Conservation (phyloP, 2,888 invertebrate species). For the Lycophotia porphyrea region DNA sequence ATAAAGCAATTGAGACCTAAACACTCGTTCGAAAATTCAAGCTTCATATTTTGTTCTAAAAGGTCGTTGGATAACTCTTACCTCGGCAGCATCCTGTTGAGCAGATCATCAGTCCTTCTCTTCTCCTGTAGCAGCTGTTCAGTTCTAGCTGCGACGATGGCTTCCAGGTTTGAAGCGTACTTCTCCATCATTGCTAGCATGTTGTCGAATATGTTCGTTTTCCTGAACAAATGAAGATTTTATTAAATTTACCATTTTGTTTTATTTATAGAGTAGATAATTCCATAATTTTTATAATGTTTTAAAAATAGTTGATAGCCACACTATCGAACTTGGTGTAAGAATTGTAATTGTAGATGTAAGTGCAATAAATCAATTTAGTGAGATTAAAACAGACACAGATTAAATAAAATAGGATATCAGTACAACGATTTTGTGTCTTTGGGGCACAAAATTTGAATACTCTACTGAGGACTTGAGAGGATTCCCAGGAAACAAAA, state of each 20-base stretch:
- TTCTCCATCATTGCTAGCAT: constrained; percentile 98
- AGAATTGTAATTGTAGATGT: no score
- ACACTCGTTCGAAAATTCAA: neutral
- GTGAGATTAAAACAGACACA: no score
- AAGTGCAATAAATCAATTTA: no score
- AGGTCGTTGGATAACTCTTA: constrained; percentile 75
- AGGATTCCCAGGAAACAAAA: neutral
- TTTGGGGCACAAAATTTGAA: neutral
- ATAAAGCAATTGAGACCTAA: no score
- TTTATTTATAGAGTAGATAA: no score
- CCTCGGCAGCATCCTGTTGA: constrained; percentile 96
- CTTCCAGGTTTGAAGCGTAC: constrained; percentile 96
- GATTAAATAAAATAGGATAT: neutral
- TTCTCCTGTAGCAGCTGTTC: constrained; percentile 95
- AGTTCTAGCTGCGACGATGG: constrained; percentile 95
- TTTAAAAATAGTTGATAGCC: no score
- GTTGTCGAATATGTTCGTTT: constrained; percentile 96
- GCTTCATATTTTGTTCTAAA: neutral
- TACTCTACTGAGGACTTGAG: neutral
- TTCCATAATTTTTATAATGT: no score
- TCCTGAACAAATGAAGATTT: constrained; percentile 83
- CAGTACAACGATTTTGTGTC: neutral
- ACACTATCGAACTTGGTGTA: no score
- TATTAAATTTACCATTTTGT: no score
- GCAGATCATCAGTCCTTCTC: constrained; percentile 94